Base-by-base conservation (phyloP, 2,113 vertebrate species). In the Numida meleagris region DNA sequence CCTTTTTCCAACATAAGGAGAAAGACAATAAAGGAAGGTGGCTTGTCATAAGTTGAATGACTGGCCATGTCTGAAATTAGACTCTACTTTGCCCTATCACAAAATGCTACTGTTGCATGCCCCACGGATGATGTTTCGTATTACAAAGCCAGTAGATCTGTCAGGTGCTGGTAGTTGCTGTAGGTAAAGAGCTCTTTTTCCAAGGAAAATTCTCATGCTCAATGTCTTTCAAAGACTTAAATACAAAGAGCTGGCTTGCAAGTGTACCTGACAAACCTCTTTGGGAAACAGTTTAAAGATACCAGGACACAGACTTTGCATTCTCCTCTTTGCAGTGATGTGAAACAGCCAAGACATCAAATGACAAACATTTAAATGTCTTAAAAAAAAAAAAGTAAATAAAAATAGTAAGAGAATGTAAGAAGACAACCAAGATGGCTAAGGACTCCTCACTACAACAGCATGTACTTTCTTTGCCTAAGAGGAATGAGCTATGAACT, bases 381-480 rank as follows among this genome's bases (percentile, higher is more conserved):
- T 51, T 50, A 14, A 27, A 4, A 45, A 45, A 48, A 51, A 51
- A 51, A 29, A 84, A 55, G 24, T 12, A 34, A 4, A 29, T 51
- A 53, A 14, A 61, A 31, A 65, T 9, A 75, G 9, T 16, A 63
- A 68, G 9, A 93, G 24, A 38, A 82, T 48, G 8, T 7, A 50
- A 73, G 40, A 65, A 79, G 76, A 59, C 12, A 18, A 14, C 36
- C 59, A 48, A 74, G 43, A 38, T 5, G 23, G 5, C 27, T 75
- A 34, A 94, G 21, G 15, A 33, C 25, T 72, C 24, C 17, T 14
- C 12, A n/a, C 3, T 58, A 38, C 19, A 77, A 24, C 9, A 7
- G 9, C 0, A 0, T 4, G 2, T 18, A 55, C 6, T 31, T 84
- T 55, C 46, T 87, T 66, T 21, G 48, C 55, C 3, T 2, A 40